Evolutionary conservation across 2,888 invertebrate species (phyloP).

Genomic region (Diplazon laetatorius): DNA sequence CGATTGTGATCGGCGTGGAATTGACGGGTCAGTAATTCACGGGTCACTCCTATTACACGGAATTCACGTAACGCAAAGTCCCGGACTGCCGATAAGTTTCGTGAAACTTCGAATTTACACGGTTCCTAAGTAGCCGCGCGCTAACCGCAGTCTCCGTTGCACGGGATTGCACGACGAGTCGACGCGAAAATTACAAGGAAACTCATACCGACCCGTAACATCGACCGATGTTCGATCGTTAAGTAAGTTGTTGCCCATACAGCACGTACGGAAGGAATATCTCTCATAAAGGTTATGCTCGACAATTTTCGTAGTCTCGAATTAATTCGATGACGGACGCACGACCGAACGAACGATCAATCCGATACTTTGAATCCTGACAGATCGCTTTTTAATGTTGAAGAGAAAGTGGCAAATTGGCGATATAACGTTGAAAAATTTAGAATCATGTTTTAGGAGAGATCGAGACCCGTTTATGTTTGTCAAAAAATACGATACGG

Average conservation of each 20-base stretch:
- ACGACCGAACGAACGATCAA: not conserved
- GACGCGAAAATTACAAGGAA: slow-evolving; percentile 40
- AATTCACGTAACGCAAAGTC: not conserved
- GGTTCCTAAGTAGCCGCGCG: slow-evolving; percentile 24
- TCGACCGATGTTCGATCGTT: not conserved
- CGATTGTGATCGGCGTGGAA: not conserved
- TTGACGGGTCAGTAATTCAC: slow-evolving; percentile 10
- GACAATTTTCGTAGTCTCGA: slow-evolving; percentile 3
- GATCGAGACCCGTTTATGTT: slow-evolving; percentile 16
- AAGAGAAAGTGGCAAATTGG: slow-evolving; percentile 56
- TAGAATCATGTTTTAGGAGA: too few relatives aligned
- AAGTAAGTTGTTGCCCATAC: not conserved
- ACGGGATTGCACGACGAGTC: not conserved
- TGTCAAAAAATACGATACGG: not conserved
- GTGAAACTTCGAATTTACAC: slow-evolving; percentile 19
- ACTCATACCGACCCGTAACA: slow-evolving; percentile 8
- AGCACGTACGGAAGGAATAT: not conserved
- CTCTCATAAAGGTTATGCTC: slow-evolving; percentile 22
- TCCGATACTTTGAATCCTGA: slow-evolving; percentile 3
- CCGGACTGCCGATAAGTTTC: not conserved
- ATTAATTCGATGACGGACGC: slow-evolving; percentile 7
- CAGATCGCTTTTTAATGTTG: slow-evolving; percentile 12
- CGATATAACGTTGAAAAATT: not conserved
- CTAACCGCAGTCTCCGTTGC: slow-evolving; percentile 10
- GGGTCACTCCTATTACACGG: not conserved